These are phyloP conservation scores for Archips crataeganus DNA, from an alignment of 2,888 invertebrate genomes.

Conservation along the genomic window DNA sequence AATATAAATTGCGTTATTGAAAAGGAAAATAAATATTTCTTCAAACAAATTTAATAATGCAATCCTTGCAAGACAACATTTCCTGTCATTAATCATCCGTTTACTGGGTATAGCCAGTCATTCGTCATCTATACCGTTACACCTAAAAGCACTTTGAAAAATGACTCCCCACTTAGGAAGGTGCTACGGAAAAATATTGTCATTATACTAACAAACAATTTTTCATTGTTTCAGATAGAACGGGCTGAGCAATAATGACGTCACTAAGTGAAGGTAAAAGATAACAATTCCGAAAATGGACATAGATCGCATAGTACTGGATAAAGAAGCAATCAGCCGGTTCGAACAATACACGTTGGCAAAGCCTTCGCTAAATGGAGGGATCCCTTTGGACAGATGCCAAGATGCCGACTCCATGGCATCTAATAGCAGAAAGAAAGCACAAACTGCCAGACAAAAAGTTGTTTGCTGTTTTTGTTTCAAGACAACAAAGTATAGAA, in stretches of 20 bases:
- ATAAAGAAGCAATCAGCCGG: slow-evolving; percentile 82
- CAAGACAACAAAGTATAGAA: slow-evolving; percentile 83
- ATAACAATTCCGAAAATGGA: slow-evolving; percentile 75
- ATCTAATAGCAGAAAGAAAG: slow-evolving; percentile 81
- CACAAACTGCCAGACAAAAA: slow-evolving; percentile 81
- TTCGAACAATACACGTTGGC: slow-evolving; percentile 83
- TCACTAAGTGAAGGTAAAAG: slow-evolving; percentile 62
- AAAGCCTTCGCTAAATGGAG: slow-evolving; percentile 81
- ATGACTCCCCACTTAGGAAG: slow-evolving; percentile 65
- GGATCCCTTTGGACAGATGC: slow-evolving; percentile 83
- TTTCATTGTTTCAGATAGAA: slow-evolving; percentile 77
- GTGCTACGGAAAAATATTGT: slow-evolving; percentile 43
- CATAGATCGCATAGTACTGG: slow-evolving; percentile 81
- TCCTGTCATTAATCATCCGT: slow-evolving; percentile 68
- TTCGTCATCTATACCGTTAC: slow-evolving; percentile 73
- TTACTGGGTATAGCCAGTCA: slow-evolving; percentile 68
- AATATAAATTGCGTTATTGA: slow-evolving; percentile 14
- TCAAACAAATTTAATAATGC: slow-evolving; percentile 30
- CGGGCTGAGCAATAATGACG: slow-evolving; percentile 63
- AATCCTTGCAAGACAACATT: slow-evolving; percentile 42
- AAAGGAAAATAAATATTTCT: slow-evolving; percentile 10
- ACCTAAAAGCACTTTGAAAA: slow-evolving; percentile 73
- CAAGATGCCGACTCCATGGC: slow-evolving; percentile 82
- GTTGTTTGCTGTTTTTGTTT: slow-evolving; percentile 84
- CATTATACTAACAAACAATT: slow-evolving; percentile 49